Evolutionary conservation across 2,113 vertebrate genomes (phyloP), one percentile per base, ranked within the genome.

Genomic region (Strix aluco): DNA sequence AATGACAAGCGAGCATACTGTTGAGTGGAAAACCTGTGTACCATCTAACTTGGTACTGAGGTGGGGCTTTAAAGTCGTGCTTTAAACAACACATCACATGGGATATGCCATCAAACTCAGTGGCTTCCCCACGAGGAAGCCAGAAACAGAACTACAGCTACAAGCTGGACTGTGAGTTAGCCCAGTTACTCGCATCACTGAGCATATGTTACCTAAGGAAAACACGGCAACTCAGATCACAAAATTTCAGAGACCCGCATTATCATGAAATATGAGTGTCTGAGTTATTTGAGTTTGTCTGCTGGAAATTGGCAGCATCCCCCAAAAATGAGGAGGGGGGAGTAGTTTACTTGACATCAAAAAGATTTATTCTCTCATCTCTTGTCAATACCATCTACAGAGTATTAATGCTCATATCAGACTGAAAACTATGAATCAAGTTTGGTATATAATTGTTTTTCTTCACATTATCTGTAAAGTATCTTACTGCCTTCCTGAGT

Each of bases 171-270:
- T 17, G 38, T 4, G 12, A 74, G 21, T 54, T 51, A 49, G 52
- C 4, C 0, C 0, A 44, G 42, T 46, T 81, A 77, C 58, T 63
- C 1, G 1, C 0, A 1, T 18, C 58, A 55, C 55, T 70, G 77
- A 83, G 27, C 30, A 32, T 18, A 42, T 13, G 29, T 47, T 70
- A 86, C 54, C n/a, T 4, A 62, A 51, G 63, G 34, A 38, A 88
- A 88, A 94, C 65, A 57, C 2, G 22, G 15, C 79, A 83, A 29
- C 38, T 78, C 10, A 4, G 11, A 59, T 72, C 30, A 71, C 69
- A 95, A 42, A 81, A 94, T 78, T n/a, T 62, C 57, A 66, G 72
- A 86, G 63, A 90, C 20, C 9, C 2, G 2, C 2, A 4, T 63
- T 71, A 71, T 55, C 20, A 44, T 38, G 55, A 84, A 92, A 88